Evolutionary conservation across 2,888 invertebrate genomes (phyloP), one percentile per base, ranked within the genome.

Genomic region (Acheta domesticus): DNA sequence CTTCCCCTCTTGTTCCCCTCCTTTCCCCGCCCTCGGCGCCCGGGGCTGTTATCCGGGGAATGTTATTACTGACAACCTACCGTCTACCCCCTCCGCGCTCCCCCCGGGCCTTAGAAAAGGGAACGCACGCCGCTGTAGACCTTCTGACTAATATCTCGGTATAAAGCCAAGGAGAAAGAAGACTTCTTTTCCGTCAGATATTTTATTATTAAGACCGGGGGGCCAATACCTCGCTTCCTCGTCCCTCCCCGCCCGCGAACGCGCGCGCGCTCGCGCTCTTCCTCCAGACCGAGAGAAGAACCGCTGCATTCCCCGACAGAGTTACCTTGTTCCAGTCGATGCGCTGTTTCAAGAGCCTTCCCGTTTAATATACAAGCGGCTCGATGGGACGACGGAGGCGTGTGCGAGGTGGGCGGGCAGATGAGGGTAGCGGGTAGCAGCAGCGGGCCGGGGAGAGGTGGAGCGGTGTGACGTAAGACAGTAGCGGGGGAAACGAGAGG

Each of bases 61-160:
- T 79, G 79, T 79, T 79, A 79, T 79, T 79, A 79, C 73, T 79
- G 76, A 75, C 76, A 76, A 79, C 79, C 79, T 79, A 75, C 76
- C 76, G 76, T 79, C 76, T 79, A 76, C 48, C 76, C 73, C 76
- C 21, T 75, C 76, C 48, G 12, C 78, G 74, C 78, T 19, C 3
- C n/a, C 62, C n/a, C 14, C 62, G 62, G 62, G n/a, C 4, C 14
- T 14, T 19, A 14, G 62, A 62, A n/a, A n/a, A 62, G n/a, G 16
- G 62, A 14, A 62, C 62, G 62, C 16, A n/a, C 62, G n/a, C 16
- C 14, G 62, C 62, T 62, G n/a, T 14, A 62, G 62, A n/a, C 62
- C 62, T 62, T n/a, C n/a, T n/a, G 16, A 74, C 78, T 74, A 74
- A 78, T 78, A 76, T 76, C 76, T 76, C 75, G 76, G 79, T 76